Base-by-base conservation (phyloP, 2,113 vertebrate species). In the Cichladusa arquata region DNA sequence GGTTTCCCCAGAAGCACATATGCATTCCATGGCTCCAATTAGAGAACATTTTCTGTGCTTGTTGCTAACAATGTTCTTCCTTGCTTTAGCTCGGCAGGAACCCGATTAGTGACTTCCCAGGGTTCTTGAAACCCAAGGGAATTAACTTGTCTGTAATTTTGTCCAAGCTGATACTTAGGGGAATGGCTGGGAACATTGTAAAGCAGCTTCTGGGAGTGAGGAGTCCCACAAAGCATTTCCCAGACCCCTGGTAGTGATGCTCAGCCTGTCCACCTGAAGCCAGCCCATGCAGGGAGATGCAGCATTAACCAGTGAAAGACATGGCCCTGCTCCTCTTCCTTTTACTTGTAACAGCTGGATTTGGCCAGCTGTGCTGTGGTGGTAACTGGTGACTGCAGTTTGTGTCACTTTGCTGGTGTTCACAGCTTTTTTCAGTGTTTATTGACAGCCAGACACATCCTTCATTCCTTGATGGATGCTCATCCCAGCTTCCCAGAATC, bases 81-180 rank as follows among this genome's bases (percentile, higher is more conserved):
- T 76, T 57, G 66, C 13, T 88, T 86, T 5, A 3, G 42, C 77
- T 88, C 70, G 71, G 57, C 40, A 77, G 88, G 71, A 74, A 9
- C 36, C 48, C 0, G 1, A 31, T 60, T 66, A 54, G 74, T 66
- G 71, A 60, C 40, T 86, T 90, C 31, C 57, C 50, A 83, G 40
- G 62, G 47, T 26, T 38, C 72, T 81, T 64, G 57, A 81, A 85
- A 44, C 34, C 56, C 38, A 54, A 71, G 47, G 38, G 78, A 74
- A 67, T 81, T 60, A n/a, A 67, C 53, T 67, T 92, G 91, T 71
- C 66, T 89, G 74, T 64, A 67, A 51, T 94, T 94, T 80, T 90
- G 25, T 81, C 66, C 53, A 26, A 40, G 78, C 78, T 82, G 45
- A 76, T 85, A 45, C 31, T 85, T 67, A 76, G 40, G n/a, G 58